A percentile compares a stretch with the other conserved stretches of the same genome.
These are phyloP conservation scores for Pangasius mekongensis DNA, from an alignment of 2,797 vertebrate genomes.

Conservation along the genomic window DNA sequence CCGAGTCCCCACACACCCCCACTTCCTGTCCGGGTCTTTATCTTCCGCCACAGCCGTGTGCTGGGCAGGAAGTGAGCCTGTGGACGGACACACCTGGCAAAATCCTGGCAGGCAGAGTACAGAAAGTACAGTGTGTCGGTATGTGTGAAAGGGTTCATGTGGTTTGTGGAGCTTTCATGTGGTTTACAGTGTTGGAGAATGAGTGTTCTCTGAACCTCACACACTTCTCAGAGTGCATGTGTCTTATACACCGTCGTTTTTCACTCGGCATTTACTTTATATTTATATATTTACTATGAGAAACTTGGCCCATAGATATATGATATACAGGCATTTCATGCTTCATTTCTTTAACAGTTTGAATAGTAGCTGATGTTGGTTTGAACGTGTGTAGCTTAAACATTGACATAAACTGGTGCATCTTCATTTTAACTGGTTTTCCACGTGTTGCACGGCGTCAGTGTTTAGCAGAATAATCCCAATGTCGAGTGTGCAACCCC, in stretches of 20 bases:
- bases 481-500: background rate
- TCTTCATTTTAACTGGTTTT: background rate
- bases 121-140: slow-evolving; percentile 8
- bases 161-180: slow-evolving; percentile 8
- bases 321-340: background rate
- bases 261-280: background rate
- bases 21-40: slow-evolving; percentile 37
- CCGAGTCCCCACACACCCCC: background rate
- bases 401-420: background rate
- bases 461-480: background rate
- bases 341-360: background rate
- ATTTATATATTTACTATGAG: background rate
- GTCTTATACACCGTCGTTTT: background rate
- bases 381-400: background rate
- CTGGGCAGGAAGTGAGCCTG: slow-evolving; percentile 31
- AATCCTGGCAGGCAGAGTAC: background rate
- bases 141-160: background rate
- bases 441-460: background rate
- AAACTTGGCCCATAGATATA: background rate
- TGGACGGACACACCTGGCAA: slow-evolving; percentile 52
- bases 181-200: slow-evolving; percentile 4
- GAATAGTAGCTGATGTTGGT: background rate
- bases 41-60: slow-evolving; percentile 37
- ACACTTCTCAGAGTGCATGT: background rate
- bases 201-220: background rate